Conservation (phyloP, 2,888 invertebrate species). For the Agrochola macilenta region DNA sequence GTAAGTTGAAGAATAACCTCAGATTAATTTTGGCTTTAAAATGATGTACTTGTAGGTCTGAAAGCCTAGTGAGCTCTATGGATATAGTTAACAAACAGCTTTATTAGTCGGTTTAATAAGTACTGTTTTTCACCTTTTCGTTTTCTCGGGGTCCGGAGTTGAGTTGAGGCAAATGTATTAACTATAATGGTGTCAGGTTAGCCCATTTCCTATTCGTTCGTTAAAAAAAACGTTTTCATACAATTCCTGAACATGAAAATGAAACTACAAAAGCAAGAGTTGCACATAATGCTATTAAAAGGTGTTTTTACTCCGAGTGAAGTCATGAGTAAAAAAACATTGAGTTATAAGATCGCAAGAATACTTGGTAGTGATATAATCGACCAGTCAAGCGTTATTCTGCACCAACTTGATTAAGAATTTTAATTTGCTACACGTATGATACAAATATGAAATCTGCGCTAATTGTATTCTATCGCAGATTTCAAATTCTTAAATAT, state of each 20-base stretch:
- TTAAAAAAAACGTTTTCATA: conserved; percentile 2
- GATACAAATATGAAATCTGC: conserved; percentile 26
- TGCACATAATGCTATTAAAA: conserved; percentile 18
- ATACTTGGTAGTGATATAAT: conserved; percentile 52
- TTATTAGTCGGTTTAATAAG: no score
- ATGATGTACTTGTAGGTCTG: not conserved
- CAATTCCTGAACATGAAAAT: conserved; percentile 1
- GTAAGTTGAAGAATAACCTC: conserved; percentile 18
- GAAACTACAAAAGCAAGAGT: conserved; percentile 19
- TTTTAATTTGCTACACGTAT: conserved; percentile 34
- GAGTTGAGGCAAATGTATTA: not conserved
- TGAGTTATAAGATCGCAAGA: conserved; percentile 53
- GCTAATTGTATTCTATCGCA: conserved; percentile 6
- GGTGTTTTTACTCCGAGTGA: conserved; percentile 42
- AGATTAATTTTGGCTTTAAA: not conserved
- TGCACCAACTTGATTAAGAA: conserved; percentile 22
- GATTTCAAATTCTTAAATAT: conserved; percentile 7
- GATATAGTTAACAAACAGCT: not conserved
- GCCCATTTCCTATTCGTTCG: not conserved
- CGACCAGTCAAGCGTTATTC: conserved; percentile 35
- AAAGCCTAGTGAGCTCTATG: not conserved
- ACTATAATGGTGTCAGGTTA: not conserved
- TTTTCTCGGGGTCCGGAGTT: not conserved
- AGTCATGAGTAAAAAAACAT: conserved; percentile 51
- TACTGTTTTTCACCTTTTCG: not conserved